Conservation (phyloP, 2,797 vertebrate species). For the Nyctalus aviator region DNA sequence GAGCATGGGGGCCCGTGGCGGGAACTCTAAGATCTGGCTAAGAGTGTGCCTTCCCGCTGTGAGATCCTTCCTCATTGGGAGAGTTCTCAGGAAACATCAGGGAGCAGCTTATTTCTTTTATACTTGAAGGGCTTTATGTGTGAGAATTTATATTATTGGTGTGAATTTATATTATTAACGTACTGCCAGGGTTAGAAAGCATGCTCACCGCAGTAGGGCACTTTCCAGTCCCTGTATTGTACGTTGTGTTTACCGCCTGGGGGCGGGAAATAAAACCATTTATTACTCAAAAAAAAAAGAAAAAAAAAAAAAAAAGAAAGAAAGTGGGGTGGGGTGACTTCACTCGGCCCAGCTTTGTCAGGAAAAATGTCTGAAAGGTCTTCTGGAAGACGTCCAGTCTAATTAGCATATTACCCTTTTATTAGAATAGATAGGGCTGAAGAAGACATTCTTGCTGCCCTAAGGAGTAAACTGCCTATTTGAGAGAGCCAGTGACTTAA, state of each 20-base stretch:
- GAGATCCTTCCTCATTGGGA: constrained; percentile 69
- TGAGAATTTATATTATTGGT: constrained; percentile 45
- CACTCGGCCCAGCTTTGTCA: too few species aligned
- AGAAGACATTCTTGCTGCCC: neutral
- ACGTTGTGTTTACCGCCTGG: constrained; percentile 41
- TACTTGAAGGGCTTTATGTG: constrained; percentile 61
- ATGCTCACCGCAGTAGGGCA: constrained; percentile 41
- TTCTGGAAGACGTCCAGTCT: too few species aligned
- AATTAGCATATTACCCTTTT: too few species aligned
- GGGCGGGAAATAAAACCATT: constrained; percentile 47
- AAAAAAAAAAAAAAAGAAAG: too few species aligned
- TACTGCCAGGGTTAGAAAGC: constrained; percentile 57
- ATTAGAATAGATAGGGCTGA: neutral
- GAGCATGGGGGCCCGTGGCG: constrained; percentile 29
- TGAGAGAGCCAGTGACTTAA: neutral
- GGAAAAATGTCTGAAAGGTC: too few species aligned
- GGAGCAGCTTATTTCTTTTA: constrained; percentile 66
- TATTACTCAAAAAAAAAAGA: too few species aligned
- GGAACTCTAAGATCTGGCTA: constrained; percentile 66
- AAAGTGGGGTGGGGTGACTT: too few species aligned
- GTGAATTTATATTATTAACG: constrained; percentile 71
- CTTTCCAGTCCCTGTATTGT: neutral
- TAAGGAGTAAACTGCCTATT: neutral
- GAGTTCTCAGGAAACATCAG: constrained; percentile 67
- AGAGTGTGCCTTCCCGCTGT: constrained; percentile 60